Conservation (phyloP, 1,140 invertebrate species). For the Manduca sexta region DNA sequence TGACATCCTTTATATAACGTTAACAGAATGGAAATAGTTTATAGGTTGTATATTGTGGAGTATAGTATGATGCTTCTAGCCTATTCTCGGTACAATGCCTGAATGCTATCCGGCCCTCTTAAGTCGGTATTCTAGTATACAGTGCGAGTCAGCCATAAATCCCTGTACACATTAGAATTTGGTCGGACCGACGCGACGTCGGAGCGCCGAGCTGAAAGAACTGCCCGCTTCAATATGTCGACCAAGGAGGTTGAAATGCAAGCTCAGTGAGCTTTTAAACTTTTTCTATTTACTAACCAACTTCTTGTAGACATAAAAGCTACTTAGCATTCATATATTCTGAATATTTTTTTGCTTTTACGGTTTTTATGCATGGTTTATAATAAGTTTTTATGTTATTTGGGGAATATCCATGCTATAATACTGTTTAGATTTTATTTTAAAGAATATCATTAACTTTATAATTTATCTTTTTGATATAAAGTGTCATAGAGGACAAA, state of each 20-base stretch:
- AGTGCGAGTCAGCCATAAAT: constrained; percentile 24
- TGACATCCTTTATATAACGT: constrained; percentile 4
- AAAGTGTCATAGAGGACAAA: too few relatives aligned
- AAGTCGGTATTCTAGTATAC: constrained; percentile 23
- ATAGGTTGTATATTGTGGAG: constrained; percentile 7
- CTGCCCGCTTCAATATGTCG: constrained; percentile 12
- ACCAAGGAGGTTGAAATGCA: constrained; percentile 6
- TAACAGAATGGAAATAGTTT: constrained; percentile 15
- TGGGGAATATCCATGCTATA: too few relatives aligned
- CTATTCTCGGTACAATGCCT: constrained; percentile 6
- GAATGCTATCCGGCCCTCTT: constrained; percentile 12
- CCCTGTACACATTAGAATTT: constrained; percentile 28
- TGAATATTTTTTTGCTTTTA: too few relatives aligned
- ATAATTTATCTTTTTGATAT: too few relatives aligned
- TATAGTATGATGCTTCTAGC: constrained; percentile 11
- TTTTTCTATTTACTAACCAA: neutral
- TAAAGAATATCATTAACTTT: too few relatives aligned
- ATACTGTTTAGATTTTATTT: too few relatives aligned
- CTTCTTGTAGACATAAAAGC: too few relatives aligned
- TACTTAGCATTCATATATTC: too few relatives aligned
- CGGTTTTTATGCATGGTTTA: too few relatives aligned
- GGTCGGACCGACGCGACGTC: constrained; percentile 15
- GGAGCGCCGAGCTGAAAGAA: constrained; percentile 16
- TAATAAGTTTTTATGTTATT: too few relatives aligned
- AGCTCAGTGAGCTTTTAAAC: constrained; percentile 15